Base-by-base conservation (phyloP, 2,888 invertebrate species). In the Anagyrus pseudococci region DNA sequence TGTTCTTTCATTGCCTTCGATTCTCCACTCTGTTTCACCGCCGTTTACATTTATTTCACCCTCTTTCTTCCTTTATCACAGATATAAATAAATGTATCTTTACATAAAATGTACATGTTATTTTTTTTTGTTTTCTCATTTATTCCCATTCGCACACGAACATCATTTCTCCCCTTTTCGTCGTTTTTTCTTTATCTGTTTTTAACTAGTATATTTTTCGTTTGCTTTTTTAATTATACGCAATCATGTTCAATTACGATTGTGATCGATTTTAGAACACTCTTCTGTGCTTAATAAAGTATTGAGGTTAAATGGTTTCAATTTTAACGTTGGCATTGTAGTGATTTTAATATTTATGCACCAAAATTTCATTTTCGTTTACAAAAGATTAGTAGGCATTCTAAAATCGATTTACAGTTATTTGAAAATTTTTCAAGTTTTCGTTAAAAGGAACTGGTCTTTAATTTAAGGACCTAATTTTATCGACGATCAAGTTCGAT, bases 71-170 rank as follows among this genome's bases (percentile, higher is more conserved):
- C 66, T 71, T 73, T 79, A 80, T 80, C 80, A 80, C 80, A 80
- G 79, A 79, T 79, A 79, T 76, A 79, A 79, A 80, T 78, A 77
- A 80, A 79, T 76, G 75, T 78, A 74, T 77, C 69, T 77, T 75
- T 77, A 77, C 75, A 77, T 76, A 76, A 76, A 76, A 75, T 77
- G 72, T 76, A 65, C 65, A 65, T 37, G n/a, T 64, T 50, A 46
- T 60, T 57, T 58, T 48, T 62, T 50, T n/a, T n/a, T n/a, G n/a
- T n/a, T n/a, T n/a, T n/a, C n/a, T n/a, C n/a, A n/a, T n/a, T 61
- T 41, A 8, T 41, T 17, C 17, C 17, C 43, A 48, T 26, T 43
- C 58, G 17, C 37, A 23, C 7, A 41, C 26, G 33, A 29, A 19
- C 20, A n/a, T 43, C 17, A n/a, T 8, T 43, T 41, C 17, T 41